Base-by-base conservation (phyloP, 2,888 invertebrate genomes). In the Microdon myrmicae region DNA sequence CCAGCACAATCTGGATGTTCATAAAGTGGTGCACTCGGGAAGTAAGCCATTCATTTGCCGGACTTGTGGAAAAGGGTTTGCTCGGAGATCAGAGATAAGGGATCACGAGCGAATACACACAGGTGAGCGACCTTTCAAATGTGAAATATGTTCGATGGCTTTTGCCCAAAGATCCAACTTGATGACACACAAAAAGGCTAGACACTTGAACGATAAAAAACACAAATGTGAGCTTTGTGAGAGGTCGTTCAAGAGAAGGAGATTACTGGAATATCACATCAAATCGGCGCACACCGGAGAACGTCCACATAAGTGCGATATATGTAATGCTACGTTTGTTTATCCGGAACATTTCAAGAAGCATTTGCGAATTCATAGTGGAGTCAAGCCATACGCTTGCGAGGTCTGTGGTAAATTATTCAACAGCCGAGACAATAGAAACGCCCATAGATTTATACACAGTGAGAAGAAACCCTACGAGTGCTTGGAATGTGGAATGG, bases 381-480 rank as follows among this genome's bases (percentile, higher is more conserved):
- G 90, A 0, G 87, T 87, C 54, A 87, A 90, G 58, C 90, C 90
- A 0, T 92, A 85, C 69, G 79, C 83, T 0, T 92, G 92, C 67
- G 88, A 89, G 82, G 88, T 92, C 9, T 93, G 93, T 77, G 90
- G 90, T 41, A 92, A 92, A 75, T 85, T 88, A 39, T 93, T 93
- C 81, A 90, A 88, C 74, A 90, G 90, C 6, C 84, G 90, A 54
- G 92, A 92, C 79, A 93, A 92, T 74, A 83, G 92, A 54, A 92
- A 92, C 81, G 89, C 90, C 6, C 92, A 92, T 75, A 83, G 90
- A 19, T 92, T 91, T 78, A 87, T 90, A 34, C 93, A 93, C 79
- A 90, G 90, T 71, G 89, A 91, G 75, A 90, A 91, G 75, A 93
- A 92, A 71, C 92, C 92, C 0, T 93, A 91, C 78, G 91, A 91